phyloP scores from a whole-genome alignment of 2,888 invertebrate species.

The Lomographa bimaculata region DNA sequence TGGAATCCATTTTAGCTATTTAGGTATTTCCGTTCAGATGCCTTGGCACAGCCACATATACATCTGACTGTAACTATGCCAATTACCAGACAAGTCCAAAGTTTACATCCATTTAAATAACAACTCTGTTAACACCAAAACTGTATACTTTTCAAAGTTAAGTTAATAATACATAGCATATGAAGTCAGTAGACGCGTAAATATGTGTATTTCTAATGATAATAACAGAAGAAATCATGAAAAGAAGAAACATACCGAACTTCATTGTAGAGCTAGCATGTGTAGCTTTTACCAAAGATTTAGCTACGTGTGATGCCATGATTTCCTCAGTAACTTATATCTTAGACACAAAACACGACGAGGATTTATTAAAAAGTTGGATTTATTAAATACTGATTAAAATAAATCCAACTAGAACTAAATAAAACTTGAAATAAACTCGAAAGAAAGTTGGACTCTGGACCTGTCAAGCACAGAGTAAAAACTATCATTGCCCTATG shows the following conservation, averaged over 20 bases:
- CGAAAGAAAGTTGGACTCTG: constrained; percentile 74
- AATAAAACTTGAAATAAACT: constrained; percentile 52
- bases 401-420: constrained; percentile 37
- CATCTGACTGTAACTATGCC: constrained; percentile 52
- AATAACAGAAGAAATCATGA: constrained; percentile 1
- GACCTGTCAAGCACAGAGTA: constrained; percentile 53
- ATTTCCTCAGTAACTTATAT: constrained; percentile 36
- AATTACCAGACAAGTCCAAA: constrained; percentile 60
- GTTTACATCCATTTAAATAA: constrained; percentile 46
- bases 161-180: neutral
- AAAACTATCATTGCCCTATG: constrained; percentile 15
- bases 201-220: neutral
- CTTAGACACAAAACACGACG: constrained; percentile 36
- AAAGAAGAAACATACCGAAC: constrained; percentile 59
- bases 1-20: constrained; percentile 27
- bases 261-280: constrained; percentile 64
- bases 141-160: neutral
- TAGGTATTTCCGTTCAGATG: constrained; percentile 24
- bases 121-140: constrained; percentile 11
- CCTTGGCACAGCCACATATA: constrained; percentile 42
- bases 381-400: constrained; percentile 15
- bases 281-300: constrained; percentile 66
- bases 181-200: neutral
- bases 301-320: constrained; percentile 77
- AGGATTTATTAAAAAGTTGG: constrained; percentile 43